Conservation (phyloP, 53 echinoderm and acorn worm species). For the Crossaster papposus region DNA sequence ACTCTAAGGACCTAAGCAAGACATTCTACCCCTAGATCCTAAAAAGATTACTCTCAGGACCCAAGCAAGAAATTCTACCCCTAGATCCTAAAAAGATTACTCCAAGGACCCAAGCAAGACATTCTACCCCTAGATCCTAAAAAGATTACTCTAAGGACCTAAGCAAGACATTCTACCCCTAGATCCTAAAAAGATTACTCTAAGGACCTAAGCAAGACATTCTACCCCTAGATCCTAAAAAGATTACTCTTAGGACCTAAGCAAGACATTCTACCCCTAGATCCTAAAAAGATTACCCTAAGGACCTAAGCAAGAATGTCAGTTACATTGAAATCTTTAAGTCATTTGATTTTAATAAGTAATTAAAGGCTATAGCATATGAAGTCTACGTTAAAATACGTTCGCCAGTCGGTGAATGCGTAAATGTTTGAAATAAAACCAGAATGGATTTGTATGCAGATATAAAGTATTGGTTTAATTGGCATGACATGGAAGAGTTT, state of each 20-base stretch:
- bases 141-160: constrained; percentile 87
- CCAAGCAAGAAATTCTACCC: constrained; percentile 87
- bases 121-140: constrained; percentile 64
- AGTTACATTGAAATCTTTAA: neutral
- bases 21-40: constrained; percentile 69
- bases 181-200: constrained; percentile 73
- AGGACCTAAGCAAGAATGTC: neutral
- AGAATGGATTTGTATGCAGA: too few relatives aligned
- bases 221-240: constrained; percentile 58
- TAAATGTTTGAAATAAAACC: too few relatives aligned
- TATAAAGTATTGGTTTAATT: neutral
- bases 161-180: constrained; percentile 85
- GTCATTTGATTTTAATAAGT: neutral
- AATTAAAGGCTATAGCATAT: neutral
- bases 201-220: constrained; percentile 85
- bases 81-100: constrained; percentile 62
- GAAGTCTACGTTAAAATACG: neutral
- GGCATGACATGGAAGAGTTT: neutral
- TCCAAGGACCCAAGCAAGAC: constrained; percentile 90
- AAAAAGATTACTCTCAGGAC: constrained; percentile 88
- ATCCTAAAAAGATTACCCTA: too few relatives aligned
- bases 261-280: constrained; percentile 84
- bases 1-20: constrained; percentile 87
- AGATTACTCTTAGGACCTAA: constrained; percentile 86
- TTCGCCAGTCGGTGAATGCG: neutral